phyloP scores from a whole-genome alignment of 2,888 invertebrate species.

The Amitus sp. region DNA sequence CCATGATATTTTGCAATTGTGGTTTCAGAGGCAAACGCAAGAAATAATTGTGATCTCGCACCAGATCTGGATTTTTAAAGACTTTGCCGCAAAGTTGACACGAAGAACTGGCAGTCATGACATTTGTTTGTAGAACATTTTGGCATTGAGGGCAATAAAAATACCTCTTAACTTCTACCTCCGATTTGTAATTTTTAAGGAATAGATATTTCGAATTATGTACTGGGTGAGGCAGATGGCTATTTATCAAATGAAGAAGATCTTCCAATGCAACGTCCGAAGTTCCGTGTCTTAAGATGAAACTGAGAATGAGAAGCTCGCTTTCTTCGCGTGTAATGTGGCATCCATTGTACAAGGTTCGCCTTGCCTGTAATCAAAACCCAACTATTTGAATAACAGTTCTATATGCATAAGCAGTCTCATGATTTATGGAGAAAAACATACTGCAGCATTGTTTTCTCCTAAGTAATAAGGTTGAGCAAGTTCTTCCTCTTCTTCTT shows the following conservation, averaged over 20 bases:
- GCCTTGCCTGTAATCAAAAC: no score
- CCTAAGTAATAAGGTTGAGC: no score
- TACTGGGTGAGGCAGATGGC: conserved; percentile 13
- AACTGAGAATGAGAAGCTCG: conserved; percentile 10
- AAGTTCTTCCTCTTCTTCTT: no score
- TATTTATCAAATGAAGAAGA: conserved; percentile 10
- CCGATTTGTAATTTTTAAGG: conserved; percentile 5
- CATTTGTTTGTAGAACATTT: conserved; percentile 1
- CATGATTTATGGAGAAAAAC: no score
- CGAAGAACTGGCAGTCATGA: neutral
- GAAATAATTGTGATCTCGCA: conserved; percentile 9
- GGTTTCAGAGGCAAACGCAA: neutral
- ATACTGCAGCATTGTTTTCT: no score
- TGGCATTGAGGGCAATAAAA: conserved; percentile 13
- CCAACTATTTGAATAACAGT: no score
- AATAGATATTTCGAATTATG: conserved; percentile 11
- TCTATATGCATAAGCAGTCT: no score
- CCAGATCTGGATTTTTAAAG: conserved; percentile 2
- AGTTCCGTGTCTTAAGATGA: conserved; percentile 1
- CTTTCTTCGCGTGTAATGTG: conserved; percentile 7
- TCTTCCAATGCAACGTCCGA: conserved; percentile 3
- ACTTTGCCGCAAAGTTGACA: neutral
- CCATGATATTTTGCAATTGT: conserved; percentile 12
- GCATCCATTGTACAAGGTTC: neutral
- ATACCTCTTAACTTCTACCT: neutral